These are phyloP conservation scores for Danio tinwini DNA, from an alignment of 2,797 vertebrate species.

Conservation along the genomic window DNA sequence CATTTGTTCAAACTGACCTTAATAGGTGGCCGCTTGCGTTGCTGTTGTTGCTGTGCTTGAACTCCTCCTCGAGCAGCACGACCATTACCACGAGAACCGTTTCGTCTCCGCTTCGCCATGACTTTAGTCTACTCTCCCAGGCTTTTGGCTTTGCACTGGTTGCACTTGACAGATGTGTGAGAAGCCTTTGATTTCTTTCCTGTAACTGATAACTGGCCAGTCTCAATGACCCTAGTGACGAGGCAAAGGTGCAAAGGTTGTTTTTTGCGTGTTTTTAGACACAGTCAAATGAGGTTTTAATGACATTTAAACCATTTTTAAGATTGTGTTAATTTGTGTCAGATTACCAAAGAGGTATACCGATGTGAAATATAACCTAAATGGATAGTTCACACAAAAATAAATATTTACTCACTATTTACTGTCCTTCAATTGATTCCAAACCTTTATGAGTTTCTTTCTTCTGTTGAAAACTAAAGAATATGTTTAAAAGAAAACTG, in stretches of 20 bases:
- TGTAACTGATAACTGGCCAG: conserved; percentile 24
- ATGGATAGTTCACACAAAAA: too few relatives aligned
- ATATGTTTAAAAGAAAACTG: too few relatives aligned
- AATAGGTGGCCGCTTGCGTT: conserved; percentile 30
- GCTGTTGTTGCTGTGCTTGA: conserved; percentile 44
- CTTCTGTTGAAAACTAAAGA: too few relatives aligned
- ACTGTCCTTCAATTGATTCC: too few relatives aligned
- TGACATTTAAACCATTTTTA: too few relatives aligned
- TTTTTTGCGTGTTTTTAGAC: background rate
- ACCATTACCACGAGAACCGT: conserved; percentile 65
- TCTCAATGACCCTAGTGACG: conserved; percentile 71
- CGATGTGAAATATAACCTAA: too few relatives aligned
- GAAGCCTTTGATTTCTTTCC: conserved; percentile 28
- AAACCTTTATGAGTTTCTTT: too few relatives aligned
- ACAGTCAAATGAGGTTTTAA: too few relatives aligned
- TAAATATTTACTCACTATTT: too few relatives aligned
- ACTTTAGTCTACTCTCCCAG: background rate
- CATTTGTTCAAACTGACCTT: conserved; percentile 23
- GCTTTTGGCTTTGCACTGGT: conserved; percentile 14
- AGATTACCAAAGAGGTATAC: too few relatives aligned
- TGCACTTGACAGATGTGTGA: background rate
- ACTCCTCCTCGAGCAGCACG: conserved; percentile 39
- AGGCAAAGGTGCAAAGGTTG: conserved; percentile 76
- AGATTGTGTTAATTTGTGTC: too few relatives aligned
- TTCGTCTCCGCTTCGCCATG: conserved; percentile 77